Percentiles rank a stretch among this genome's conserved stretches.
Evolutionary conservation across 2,888 invertebrate species (phyloP).

Genomic region (Athalia rosae): DNA sequence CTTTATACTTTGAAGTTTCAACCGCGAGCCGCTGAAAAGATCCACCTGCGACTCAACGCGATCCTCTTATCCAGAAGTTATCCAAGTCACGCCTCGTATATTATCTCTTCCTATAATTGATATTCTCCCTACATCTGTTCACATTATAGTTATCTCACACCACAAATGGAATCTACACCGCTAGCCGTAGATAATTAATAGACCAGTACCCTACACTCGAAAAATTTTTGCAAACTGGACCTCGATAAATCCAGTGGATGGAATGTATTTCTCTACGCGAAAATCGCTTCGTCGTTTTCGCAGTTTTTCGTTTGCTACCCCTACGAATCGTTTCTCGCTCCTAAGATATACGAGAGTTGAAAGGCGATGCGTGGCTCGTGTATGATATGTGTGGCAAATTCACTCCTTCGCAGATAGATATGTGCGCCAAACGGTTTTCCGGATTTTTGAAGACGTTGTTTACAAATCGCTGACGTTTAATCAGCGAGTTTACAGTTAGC

Average conservation of each 20-base stretch:
- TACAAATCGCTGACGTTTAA: constrained; percentile 39
- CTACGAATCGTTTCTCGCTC: not conserved
- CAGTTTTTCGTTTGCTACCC: no score
- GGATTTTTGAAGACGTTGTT: constrained; percentile 26
- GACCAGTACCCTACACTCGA: no score
- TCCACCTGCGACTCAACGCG: constrained; percentile 36
- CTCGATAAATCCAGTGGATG: no score
- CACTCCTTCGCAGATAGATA: not conserved
- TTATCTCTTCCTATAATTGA: not conserved
- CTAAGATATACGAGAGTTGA: not conserved
- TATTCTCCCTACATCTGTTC: not conserved
- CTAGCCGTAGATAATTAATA: no score
- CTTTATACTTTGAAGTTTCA: not conserved
- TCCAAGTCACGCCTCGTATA: constrained; percentile 19
- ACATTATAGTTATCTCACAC: not conserved
- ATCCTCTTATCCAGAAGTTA: constrained; percentile 20
- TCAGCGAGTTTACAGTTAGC: constrained; percentile 36
- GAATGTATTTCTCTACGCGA: no score
- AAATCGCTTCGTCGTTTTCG: no score
- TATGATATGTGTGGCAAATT: not conserved
- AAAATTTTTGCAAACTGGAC: no score
- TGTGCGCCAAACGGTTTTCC: constrained; percentile 25
- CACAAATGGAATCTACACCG: not conserved
- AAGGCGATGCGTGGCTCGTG: not conserved
- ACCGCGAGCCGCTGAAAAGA: constrained; percentile 24